Conservation (phyloP, 2,797 vertebrate species). For the Myotis myotis region DNA sequence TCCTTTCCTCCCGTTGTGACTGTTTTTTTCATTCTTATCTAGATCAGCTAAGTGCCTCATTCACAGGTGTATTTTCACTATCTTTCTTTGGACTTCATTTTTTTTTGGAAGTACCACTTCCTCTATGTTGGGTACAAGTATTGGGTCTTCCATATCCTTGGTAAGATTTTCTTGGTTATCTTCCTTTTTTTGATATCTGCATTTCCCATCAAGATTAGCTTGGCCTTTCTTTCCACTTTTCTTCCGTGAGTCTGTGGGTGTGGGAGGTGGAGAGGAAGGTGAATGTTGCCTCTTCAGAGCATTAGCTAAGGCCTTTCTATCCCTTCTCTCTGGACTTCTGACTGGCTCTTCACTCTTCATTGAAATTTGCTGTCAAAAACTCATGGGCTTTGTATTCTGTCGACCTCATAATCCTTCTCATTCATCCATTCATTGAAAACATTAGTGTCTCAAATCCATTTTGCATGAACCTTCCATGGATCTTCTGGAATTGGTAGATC, state of each 20-base stretch:
- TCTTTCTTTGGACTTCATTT: conserved; percentile 79
- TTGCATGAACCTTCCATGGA: conserved; percentile 95
- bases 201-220: conserved; percentile 91
- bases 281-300: conserved; percentile 96
- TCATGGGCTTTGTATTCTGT: conserved; percentile 93
- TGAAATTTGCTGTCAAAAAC: conserved; percentile 92
- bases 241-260: conserved; percentile 93
- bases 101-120: conserved; percentile 96
- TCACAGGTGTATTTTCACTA: background rate
- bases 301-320: conserved; percentile 93
- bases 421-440: conserved; percentile 99
- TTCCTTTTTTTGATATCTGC: conserved; percentile 93
- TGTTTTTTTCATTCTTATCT: background rate
- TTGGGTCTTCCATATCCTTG: conserved; percentile 97
- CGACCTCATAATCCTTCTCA: conserved; percentile 97
- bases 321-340: conserved; percentile 96
- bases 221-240: conserved; percentile 96
- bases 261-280: conserved; percentile 92
- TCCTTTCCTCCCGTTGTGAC: conserved; percentile 84
- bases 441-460: conserved; percentile 96
- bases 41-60: background rate
- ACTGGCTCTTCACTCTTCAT: conserved; percentile 96
- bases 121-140: conserved; percentile 94
- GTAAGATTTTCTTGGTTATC: conserved; percentile 96
- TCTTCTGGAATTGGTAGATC: conserved; percentile 93